Base-by-base conservation (phyloP, 2,797 vertebrate genomes). In the Nannoperca australis region DNA sequence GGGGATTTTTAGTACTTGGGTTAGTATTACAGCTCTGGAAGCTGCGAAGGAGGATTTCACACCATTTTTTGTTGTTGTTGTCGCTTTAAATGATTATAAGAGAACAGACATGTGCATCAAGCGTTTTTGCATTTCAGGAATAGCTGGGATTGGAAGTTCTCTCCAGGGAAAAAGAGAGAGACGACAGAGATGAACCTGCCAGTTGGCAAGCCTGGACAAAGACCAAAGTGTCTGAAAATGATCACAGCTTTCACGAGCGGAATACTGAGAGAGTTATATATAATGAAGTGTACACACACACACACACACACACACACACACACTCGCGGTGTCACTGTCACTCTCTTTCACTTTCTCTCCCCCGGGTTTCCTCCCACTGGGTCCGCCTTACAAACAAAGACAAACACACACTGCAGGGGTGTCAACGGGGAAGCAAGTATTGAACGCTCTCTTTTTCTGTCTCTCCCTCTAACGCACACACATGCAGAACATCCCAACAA, bases 381-480 rank as follows among this genome's bases (percentile, higher is more conserved):
- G 68, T 82, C 67, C 32, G 51, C 55, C 72, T 62, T 66, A 59
- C 76, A 75, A 81, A 70, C 62, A 78, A 62, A 85, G 66, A 87
- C 63, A 83, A 76, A 78, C 78, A 73, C 61, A 68, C 69, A 65
- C 74, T 30, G 56, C 63, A 73, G 71, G 49, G 67, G 76, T 60
- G 82, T 83, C 79, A n/a, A 75, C 1, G 40, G 87, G 54, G 56
- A 27, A 47, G 32, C 1, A 17, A 56, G 55, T 83, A 88, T 75
- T 55, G 81, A 86, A 73, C 56, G 2, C 36, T 65, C 51, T 53
- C 56, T 65, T 65, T 81, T 63, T 76, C 62, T 24, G 17, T 59
- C 22, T 51, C 47, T 32, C 32, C 38, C 38, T 32, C 50, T 47
- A 18, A 42, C 32, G 56, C 62, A 66, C 50, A 47, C 22, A 56